Conservation (phyloP, 2,888 invertebrate species). For the Agrilus biguttatus region DNA sequence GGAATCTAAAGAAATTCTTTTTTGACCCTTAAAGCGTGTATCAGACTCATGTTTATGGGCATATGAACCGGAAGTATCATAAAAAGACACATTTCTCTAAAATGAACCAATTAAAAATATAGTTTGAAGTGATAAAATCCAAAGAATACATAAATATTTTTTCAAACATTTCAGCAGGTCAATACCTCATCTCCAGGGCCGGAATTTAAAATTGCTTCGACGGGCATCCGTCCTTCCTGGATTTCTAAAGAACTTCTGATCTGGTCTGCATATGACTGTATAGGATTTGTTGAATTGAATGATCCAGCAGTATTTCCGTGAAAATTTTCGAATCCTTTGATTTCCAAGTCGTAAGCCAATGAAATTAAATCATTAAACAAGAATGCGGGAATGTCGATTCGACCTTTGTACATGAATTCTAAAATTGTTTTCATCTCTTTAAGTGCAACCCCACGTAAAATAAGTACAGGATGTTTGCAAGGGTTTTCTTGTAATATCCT, state of each 20-base stretch:
- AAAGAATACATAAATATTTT: too few species aligned
- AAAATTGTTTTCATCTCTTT: conserved; percentile 51
- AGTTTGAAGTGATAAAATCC: too few species aligned
- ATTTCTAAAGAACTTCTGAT: too few species aligned
- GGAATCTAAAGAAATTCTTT: conserved; percentile 30
- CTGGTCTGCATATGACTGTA: too few species aligned
- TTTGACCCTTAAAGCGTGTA: conserved; percentile 32
- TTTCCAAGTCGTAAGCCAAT: conserved; percentile 52
- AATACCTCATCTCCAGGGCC: too few species aligned
- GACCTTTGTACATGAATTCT: conserved; percentile 59
- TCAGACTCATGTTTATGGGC: conserved; percentile 20
- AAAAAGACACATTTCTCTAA: too few species aligned
- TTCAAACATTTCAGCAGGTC: too few species aligned
- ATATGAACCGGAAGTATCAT: not conserved
- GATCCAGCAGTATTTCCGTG: too few species aligned
- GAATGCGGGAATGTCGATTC: conserved; percentile 49
- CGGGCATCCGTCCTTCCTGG: too few species aligned
- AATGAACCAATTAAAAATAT: too few species aligned
- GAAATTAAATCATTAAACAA: conserved; percentile 48
- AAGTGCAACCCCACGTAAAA: conserved; percentile 50
- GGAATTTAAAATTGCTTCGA: too few species aligned
- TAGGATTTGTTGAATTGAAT: too few species aligned
- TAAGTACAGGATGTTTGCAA: conserved; percentile 58
- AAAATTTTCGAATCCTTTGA: conserved; percentile 39
- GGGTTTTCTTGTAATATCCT: conserved; percentile 60